phyloP scores from a whole-genome alignment of 2,113 vertebrate genomes.

The Donacobius atricapilla region DNA sequence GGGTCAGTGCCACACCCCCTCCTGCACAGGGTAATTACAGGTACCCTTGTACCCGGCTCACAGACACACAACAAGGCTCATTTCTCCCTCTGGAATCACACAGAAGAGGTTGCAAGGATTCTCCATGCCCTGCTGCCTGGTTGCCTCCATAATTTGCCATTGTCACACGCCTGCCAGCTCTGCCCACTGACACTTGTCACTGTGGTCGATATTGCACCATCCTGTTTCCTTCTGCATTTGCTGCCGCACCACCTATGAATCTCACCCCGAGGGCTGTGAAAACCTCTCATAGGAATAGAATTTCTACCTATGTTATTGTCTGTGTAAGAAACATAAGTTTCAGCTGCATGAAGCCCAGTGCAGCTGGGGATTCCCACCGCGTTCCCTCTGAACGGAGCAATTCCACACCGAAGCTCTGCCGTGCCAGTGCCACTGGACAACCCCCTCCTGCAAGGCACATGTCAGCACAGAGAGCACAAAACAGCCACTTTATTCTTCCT shows the following conservation, averaged over 20 bases:
- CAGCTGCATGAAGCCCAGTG: background rate
- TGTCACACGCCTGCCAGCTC: background rate
- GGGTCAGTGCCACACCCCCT: background rate
- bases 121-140: background rate
- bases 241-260: background rate
- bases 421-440: background rate
- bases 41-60: fast-evolving
- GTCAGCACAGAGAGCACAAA: background rate
- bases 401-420: background rate
- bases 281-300: background rate
- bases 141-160: fast-evolving
- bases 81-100: background rate
- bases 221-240: background rate
- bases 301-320: background rate
- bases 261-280: background rate
- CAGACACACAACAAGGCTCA: fast-evolving
- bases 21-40: fast-evolving
- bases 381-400: background rate
- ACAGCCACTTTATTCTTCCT: background rate
- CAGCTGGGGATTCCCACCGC: fast-evolving
- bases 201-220: background rate
- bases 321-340: background rate
- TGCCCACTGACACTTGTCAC: background rate
- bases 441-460: background rate
- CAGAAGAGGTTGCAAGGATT: too few relatives aligned